Evolutionary conservation across 2,888 invertebrate species (phyloP).

Genomic region (Galerucella calmariensis): DNA sequence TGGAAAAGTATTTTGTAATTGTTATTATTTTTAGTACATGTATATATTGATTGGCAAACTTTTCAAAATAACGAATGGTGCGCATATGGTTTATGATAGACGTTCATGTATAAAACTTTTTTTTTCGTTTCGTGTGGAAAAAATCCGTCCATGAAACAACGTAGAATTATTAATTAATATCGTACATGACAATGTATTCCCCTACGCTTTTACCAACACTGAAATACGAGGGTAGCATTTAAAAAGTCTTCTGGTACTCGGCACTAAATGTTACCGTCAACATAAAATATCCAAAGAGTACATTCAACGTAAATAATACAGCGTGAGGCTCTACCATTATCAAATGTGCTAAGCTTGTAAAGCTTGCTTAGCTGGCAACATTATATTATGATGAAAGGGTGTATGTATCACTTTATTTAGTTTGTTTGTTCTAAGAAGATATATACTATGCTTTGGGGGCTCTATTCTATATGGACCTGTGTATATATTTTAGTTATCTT

Average conservation of each 20-base stretch:
- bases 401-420: not conserved
- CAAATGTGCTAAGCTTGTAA: too few relatives aligned
- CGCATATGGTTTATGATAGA: too few relatives aligned
- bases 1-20: too few relatives aligned
- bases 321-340: conserved; percentile 1
- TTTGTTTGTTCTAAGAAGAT: not conserved
- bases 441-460: not conserved
- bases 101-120: too few relatives aligned
- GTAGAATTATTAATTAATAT: too few relatives aligned
- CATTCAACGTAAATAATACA: conserved; percentile 13
- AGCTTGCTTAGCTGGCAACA: too few relatives aligned
- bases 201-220: not conserved
- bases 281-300: not conserved
- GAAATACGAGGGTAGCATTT: not conserved
- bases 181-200: not conserved
- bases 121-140: too few relatives aligned
- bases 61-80: too few relatives aligned
- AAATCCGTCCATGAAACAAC: not conserved
- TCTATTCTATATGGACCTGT: too few relatives aligned
- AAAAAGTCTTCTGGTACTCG: conserved; percentile 12
- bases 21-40: too few relatives aligned
- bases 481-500: too few relatives aligned
- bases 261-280: conserved; percentile 18
- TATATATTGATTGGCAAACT: too few relatives aligned
- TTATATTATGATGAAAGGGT: not conserved